phyloP scores from a whole-genome alignment of 2,113 vertebrate genomes.

The Amblyornis subalaris region DNA sequence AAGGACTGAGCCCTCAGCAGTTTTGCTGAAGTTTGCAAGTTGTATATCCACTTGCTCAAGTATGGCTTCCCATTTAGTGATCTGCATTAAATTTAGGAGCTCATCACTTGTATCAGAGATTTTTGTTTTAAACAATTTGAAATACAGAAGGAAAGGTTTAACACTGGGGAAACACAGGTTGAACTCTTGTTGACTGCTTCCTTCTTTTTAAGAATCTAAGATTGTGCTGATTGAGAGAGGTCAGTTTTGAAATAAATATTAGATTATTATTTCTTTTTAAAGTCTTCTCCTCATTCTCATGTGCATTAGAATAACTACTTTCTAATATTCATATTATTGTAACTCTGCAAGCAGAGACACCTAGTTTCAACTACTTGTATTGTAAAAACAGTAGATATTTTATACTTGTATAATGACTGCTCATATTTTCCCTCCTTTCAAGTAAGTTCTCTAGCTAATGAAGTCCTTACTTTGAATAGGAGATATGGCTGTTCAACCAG shows the following conservation, averaged over 20 bases:
- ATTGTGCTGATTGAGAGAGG: not conserved
- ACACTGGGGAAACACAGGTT: not conserved
- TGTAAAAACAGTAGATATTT: not conserved
- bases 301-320: not conserved
- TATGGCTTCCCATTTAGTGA: not conserved
- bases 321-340: not conserved
- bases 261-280: not conserved
- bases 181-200: not conserved
- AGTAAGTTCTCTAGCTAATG: not conserved
- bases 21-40: not conserved
- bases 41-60: not conserved
- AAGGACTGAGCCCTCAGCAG: not conserved
- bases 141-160: not conserved
- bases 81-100: not conserved
- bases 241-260: not conserved
- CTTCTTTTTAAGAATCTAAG: not conserved
- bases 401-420: not conserved
- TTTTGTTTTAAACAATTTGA: not conserved
- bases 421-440: not conserved
- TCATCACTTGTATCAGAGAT: not conserved
- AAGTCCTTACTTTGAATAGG: conserved; percentile 68
- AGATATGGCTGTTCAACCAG: conserved; percentile 67
- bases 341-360: not conserved
- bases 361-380: not conserved
- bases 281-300: not conserved